These are phyloP conservation scores for Thalassaphorura encarpata DNA, from an alignment of 1,140 invertebrate species.

Conservation along the genomic window DNA sequence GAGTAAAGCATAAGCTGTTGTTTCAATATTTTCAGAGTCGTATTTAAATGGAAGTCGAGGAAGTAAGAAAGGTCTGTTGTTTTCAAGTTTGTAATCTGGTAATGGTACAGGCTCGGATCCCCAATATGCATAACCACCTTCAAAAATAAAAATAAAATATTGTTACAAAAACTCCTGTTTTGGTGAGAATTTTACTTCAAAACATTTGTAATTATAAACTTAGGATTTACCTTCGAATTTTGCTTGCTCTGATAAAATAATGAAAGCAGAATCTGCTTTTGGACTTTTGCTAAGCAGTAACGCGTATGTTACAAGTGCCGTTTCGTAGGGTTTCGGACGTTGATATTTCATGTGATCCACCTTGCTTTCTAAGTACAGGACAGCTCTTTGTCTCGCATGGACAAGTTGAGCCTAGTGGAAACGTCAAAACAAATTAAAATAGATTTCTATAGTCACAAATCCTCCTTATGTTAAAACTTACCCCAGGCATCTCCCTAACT, in stretches of 20 bases:
- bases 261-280: slow-evolving; percentile 67
- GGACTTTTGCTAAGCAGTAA: slow-evolving; percentile 66
- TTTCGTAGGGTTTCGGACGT: slow-evolving; percentile 64
- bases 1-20: slow-evolving; percentile 84
- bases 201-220: background rate
- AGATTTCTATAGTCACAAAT: background rate
- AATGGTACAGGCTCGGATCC: slow-evolving; percentile 61
- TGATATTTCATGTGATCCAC: slow-evolving; percentile 54
- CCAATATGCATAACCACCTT: slow-evolving; percentile 74
- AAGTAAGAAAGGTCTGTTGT: slow-evolving; percentile 79
- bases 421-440: background rate
- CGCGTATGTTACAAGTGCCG: slow-evolving; percentile 79
- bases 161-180: no score
- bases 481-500: slow-evolving; percentile 68
- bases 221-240: slow-evolving; percentile 48
- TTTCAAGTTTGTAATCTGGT: slow-evolving; percentile 72
- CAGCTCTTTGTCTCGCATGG: slow-evolving; percentile 45
- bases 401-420: slow-evolving; percentile 19
- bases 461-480: slow-evolving; percentile 33
- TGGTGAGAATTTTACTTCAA: background rate
- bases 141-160: slow-evolving; percentile 16
- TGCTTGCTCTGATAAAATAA: slow-evolving; percentile 54
- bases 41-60: slow-evolving; percentile 76
- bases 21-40: slow-evolving; percentile 83
- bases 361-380: slow-evolving; percentile 74